Evolutionary conservation across 2,888 invertebrate species (phyloP), one percentile per base, ranked within the genome.

Genomic region (Erebia ligea): DNA sequence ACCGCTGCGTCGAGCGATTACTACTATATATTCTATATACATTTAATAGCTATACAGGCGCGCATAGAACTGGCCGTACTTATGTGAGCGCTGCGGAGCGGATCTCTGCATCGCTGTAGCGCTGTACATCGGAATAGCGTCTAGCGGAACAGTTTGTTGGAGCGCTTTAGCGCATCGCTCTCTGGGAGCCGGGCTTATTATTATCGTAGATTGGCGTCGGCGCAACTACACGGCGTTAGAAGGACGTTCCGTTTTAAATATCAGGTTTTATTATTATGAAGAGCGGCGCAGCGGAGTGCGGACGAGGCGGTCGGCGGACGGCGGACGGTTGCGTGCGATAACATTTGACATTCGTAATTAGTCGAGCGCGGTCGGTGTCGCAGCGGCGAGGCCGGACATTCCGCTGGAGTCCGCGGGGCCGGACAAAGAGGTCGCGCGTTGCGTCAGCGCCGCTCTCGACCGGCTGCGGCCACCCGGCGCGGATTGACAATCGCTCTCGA

Each of bases 1-100:
- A 93, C 93, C 93, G 93, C 93, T 93, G 93, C 93, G 93, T 93
- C 93, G 93, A 93, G 93, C 93, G 93, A 93, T 93, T 93, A 93
- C 93, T 93, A 93, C 93, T 93, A 93, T 93, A 93, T 93, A 93
- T 93, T 93, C 93, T 92, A 93, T 93, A 93, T 93, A 93, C 93
- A 93, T 93, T 93, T 93, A 92, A 93, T 92, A 93, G 92, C 92
- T 93, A 93, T 93, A 93, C 92, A 93, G 92, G 92, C 93, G 92
- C 92, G 93, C 92, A 92, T 93, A 93, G 93, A 93, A 93, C 92
- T 92, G 92, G 92, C 92, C 92, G 93, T 93, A 93, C 92, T 93
- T 92, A 92, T 92, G 92, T 92, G 92, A 93, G 93, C 92, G 91
- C 91, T 89, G 83, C 87, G 88, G 80, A 82, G 82, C 82, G 82